Percentiles rank a stretch among this genome's conserved stretches.
Conservation (phyloP, 2,797 vertebrate species). For the Xerus rutilus region DNA sequence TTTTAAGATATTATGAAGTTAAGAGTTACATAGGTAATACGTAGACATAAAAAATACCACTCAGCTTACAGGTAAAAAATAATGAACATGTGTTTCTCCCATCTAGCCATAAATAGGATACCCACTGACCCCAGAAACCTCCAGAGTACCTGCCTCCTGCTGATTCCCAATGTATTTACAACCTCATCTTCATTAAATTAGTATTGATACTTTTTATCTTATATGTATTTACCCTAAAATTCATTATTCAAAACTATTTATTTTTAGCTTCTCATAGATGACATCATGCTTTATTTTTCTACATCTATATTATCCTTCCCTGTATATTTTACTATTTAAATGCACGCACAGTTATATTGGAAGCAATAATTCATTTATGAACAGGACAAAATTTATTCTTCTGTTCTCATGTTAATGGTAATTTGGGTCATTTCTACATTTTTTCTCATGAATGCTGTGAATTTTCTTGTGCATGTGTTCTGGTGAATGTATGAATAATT, state of each 20-base stretch:
- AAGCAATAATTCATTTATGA: not conserved
- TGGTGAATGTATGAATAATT: not conserved
- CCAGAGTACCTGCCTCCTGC: rapidly evolving
- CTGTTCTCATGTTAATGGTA: not conserved
- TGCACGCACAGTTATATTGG: not conserved
- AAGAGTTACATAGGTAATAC: not conserved
- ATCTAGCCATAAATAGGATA: not conserved
- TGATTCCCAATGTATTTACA: not conserved
- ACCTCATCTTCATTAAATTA: rapidly evolving
- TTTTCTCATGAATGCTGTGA: not conserved
- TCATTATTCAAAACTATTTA: not conserved
- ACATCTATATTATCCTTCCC: not conserved
- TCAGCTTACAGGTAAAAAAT: not conserved
- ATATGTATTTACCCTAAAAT: not conserved
- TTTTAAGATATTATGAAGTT: not conserved
- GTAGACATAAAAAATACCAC: too few species aligned
- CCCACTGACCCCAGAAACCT: not conserved
- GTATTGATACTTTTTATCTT: not conserved
- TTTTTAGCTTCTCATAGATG: not conserved
- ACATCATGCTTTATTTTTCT: not conserved
- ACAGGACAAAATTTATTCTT: not conserved
- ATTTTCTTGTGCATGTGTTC: not conserved
- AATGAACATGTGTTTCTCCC: not conserved
- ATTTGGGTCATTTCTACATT: not conserved
- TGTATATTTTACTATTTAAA: not conserved